Evolutionary conservation across 2,888 invertebrate species (phyloP), one percentile per base, ranked within the genome.

Genomic region (Pelosia muscerda): DNA sequence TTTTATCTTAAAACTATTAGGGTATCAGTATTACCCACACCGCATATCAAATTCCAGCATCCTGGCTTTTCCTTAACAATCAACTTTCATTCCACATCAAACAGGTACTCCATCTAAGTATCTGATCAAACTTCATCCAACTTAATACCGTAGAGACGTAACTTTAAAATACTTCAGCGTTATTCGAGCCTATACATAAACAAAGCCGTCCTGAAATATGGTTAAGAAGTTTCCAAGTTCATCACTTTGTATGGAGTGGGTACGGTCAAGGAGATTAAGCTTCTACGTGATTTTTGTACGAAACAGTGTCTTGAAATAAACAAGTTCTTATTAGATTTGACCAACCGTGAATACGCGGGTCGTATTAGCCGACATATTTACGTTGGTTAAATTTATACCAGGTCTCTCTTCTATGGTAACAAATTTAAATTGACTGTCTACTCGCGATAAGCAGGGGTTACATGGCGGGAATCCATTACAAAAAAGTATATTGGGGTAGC

Each of bases 141-240:
- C 71, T 66, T 73, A 70, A 74, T 71, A 71, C 76, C 71, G 62
- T 54, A 66, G 65, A 69, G 69, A 42, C 23, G 26, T 60, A 81
- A 77, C 75, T 81, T 79, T 75, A 77, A 73, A 77, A 78, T 76
- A 73, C 78, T 74, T 75, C 62, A 61, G 67, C 74, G 77, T 78
- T 73, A 79, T 80, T 77, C 65, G 70, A 77, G 76, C 71, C 70
- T 73, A 62, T 74, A 72, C 76, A 73, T 78, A 83, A 82, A 83
- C 79, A 82, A 81, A 81, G 66, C 74, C 66, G 71, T 69, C 72
- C 68, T 76, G 73, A 68, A 79, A 82, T 81, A 78, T 81, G 75
- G 69, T 74, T 79, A 71, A 69, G 71, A 82, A 84, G 75, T 84
- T 83, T 78, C 72, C 59, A 80, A 85, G 77, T 84, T 84, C 54